These are phyloP conservation scores for Drosophila algonquin DNA, from an alignment of 2,888 invertebrate genomes.

Conservation along the genomic window DNA sequence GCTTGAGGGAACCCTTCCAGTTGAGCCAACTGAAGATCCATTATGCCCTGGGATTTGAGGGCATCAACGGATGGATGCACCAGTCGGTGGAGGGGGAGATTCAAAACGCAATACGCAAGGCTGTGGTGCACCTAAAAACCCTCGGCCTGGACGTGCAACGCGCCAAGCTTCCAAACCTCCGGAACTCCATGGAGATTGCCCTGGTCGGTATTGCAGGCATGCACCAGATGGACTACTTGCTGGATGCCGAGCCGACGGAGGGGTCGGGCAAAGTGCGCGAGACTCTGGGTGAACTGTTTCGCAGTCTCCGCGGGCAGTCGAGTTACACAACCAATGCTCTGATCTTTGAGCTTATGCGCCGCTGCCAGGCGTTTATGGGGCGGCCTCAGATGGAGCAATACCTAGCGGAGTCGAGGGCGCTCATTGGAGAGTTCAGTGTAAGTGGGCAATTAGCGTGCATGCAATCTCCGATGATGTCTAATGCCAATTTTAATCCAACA, in stretches of 20 bases:
- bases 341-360: conserved; percentile 72
- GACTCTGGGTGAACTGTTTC: conserved; percentile 50
- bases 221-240: conserved; percentile 53
- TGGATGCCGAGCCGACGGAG: conserved; percentile 10
- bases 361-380: conserved; percentile 71
- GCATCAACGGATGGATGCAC: conserved; percentile 66
- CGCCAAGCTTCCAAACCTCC: conserved; percentile 50
- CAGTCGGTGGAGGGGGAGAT: conserved; percentile 66
- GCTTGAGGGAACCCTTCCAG: conserved; percentile 85
- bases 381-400: conserved; percentile 54
- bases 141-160: conserved; percentile 54
- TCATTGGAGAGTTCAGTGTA: conserved; percentile 64
- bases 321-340: conserved; percentile 71
- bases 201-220: conserved; percentile 58
- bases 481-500: conserved; percentile 5
- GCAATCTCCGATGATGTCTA: conserved; percentile 8
- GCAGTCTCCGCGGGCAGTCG: conserved; percentile 59
- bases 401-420: conserved; percentile 42
- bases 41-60: conserved; percentile 67
- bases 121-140: conserved; percentile 62
- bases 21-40: conserved; percentile 84
- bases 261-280: conserved; percentile 5
- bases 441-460: conserved; percentile 28
- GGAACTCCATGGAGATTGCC: conserved; percentile 68
- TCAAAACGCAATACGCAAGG: conserved; percentile 60